Percentiles rank a stretch among this genome's conserved stretches.
Conservation (phyloP, 2,888 invertebrate genomes). For the Silvanus unidentatus region DNA sequence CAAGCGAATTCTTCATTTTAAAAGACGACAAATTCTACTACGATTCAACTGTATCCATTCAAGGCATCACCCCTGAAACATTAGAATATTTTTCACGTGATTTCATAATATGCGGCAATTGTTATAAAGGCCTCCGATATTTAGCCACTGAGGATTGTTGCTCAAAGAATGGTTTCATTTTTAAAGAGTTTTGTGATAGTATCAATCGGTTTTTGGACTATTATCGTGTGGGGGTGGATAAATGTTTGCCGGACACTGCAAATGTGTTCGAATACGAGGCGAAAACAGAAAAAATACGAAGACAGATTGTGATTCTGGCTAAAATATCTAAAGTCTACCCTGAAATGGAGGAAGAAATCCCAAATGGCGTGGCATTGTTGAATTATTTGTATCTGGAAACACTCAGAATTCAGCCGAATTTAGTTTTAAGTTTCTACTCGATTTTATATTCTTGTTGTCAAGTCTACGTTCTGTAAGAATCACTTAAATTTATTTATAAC, state of each 20-base stretch:
- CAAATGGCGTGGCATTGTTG: slow-evolving; percentile 55
- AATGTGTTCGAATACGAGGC: slow-evolving; percentile 33
- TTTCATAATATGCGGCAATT: slow-evolving; percentile 37
- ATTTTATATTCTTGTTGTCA: slow-evolving; percentile 43
- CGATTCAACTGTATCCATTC: slow-evolving; percentile 30
- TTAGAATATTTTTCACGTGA: slow-evolving; percentile 34
- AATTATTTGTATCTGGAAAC: slow-evolving; percentile 62
- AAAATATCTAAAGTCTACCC: slow-evolving; percentile 51
- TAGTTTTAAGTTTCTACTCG: slow-evolving; percentile 52
- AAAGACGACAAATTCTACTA: slow-evolving; percentile 25
- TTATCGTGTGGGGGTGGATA: slow-evolving; percentile 49
- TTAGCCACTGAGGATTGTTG: slow-evolving; percentile 32
- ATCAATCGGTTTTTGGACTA: slow-evolving; percentile 55
- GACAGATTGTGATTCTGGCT: slow-evolving; percentile 52
- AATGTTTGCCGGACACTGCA: slow-evolving; percentile 29
- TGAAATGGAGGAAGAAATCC: slow-evolving; percentile 29
- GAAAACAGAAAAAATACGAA: slow-evolving; percentile 49
- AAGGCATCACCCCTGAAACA: slow-evolving; percentile 34
- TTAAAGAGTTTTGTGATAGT: slow-evolving; percentile 54
- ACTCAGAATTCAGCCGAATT: slow-evolving; percentile 52
- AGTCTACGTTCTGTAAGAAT: slow-evolving; percentile 34
- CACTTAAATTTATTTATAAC: not conserved
- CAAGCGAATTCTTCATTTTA: slow-evolving; percentile 34
- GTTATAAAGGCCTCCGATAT: slow-evolving; percentile 37
- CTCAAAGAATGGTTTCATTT: slow-evolving; percentile 38